Percentiles rank a stretch among this genome's conserved stretches.
These are phyloP conservation scores for Acanthiza pusilla DNA, from an alignment of 2,797 vertebrate genomes.

Conservation along the genomic window DNA sequence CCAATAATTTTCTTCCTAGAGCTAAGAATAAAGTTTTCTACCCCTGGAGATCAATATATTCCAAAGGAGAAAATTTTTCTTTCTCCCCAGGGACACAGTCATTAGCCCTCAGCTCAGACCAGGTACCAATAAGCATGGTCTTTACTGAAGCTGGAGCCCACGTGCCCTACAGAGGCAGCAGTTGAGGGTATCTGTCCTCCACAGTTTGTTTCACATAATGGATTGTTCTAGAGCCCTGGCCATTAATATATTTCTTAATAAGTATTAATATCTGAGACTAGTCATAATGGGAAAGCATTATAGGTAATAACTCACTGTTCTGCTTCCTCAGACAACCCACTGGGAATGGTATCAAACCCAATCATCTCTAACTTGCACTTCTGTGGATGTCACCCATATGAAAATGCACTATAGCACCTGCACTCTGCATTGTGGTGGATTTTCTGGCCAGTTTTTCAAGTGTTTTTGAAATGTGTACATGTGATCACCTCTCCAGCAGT, in stretches of 20 bases:
- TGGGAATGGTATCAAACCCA: neutral
- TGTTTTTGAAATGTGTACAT: neutral
- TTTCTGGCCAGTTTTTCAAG: neutral
- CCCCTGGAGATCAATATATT: neutral
- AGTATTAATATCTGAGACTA: neutral
- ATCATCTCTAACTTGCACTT: neutral
- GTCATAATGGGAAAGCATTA: neutral
- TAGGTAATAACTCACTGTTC: neutral
- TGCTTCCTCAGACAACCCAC: neutral
- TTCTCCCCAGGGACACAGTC: neutral
- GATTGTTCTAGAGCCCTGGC: neutral
- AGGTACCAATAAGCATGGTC: neutral
- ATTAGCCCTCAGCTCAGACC: neutral
- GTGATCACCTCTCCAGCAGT: slow-evolving; percentile 75
- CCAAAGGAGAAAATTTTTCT: neutral
- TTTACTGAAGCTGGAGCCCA: neutral
- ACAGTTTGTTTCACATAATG: neutral
- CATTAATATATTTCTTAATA: neutral
- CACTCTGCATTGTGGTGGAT: neutral
- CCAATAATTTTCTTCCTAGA: neutral
- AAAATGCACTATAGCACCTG: neutral
- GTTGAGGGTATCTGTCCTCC: neutral
- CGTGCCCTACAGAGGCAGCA: neutral
- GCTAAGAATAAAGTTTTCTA: neutral
- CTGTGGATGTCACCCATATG: neutral